Percentiles rank a stretch among this genome's conserved stretches.
These are phyloP conservation scores for Drosophila mauritiana DNA, from an alignment of 1,140 invertebrate genomes.

Conservation along the genomic window DNA sequence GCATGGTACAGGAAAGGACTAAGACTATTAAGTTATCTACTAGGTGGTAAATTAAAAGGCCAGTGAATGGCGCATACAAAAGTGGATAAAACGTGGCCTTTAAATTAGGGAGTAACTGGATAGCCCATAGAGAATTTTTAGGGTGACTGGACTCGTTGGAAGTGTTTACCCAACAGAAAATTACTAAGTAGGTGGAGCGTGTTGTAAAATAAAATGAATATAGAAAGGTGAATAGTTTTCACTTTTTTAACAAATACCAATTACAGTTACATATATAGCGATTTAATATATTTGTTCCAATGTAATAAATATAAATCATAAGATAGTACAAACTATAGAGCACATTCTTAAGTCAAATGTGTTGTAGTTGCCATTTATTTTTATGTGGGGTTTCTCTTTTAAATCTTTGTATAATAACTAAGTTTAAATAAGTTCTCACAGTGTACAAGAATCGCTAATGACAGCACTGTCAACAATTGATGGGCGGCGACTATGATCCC, in stretches of 20 bases:
- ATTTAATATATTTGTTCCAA: too few species aligned
- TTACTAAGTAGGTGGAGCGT: too few species aligned
- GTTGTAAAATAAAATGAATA: too few species aligned
- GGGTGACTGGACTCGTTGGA: slow-evolving; percentile 52
- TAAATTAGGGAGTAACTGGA: slow-evolving; percentile 30
- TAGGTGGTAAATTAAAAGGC: slow-evolving; percentile 68
- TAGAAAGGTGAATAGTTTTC: too few species aligned
- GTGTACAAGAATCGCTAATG: slow-evolving; percentile 50
- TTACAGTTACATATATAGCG: too few species aligned
- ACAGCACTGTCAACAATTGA: slow-evolving; percentile 69
- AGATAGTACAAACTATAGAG: too few species aligned
- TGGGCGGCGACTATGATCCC: slow-evolving; percentile 28
- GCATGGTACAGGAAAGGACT: slow-evolving; percentile 31
- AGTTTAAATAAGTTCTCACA: neutral
- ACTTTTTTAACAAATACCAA: too few species aligned
- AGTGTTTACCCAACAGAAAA: neutral
- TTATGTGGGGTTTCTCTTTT: too few species aligned
- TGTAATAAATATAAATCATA: too few species aligned
- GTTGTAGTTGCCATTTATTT: too few species aligned
- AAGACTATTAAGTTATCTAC: slow-evolving; percentile 55
- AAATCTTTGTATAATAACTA: too few species aligned
- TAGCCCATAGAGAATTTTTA: slow-evolving; percentile 2
- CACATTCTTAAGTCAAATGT: too few species aligned
- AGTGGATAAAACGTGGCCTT: slow-evolving; percentile 36
- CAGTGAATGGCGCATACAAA: slow-evolving; percentile 70